Conservation (phyloP, 2,797 vertebrate species). For the Aldrovandia affinis region DNA sequence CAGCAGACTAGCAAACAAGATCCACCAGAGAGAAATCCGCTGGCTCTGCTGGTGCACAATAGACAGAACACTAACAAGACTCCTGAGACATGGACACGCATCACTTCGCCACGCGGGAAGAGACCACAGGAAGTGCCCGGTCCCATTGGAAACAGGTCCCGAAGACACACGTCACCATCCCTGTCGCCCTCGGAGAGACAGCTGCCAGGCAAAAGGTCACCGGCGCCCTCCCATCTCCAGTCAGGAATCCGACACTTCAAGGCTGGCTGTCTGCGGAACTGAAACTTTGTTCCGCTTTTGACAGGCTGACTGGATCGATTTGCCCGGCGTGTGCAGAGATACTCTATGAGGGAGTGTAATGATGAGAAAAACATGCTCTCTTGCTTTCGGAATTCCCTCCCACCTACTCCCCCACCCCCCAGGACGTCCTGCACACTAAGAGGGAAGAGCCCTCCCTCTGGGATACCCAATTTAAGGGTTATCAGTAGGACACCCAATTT, state of each 20-base stretch:
- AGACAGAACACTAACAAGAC: constrained; percentile 24
- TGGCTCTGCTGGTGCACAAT: neutral
- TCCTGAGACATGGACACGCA: neutral
- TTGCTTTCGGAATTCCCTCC: neutral
- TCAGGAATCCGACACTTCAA: neutral
- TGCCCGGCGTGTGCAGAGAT: no score
- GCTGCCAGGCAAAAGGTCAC: neutral
- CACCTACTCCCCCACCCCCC: neutral
- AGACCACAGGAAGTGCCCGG: neutral
- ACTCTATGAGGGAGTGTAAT: neutral
- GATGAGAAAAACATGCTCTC: neutral
- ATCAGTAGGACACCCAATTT: constrained; percentile 11
- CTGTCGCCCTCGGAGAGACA: neutral
- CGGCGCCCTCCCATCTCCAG: neutral
- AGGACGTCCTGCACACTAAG: neutral
- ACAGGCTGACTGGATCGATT: neutral
- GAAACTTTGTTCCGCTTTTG: neutral
- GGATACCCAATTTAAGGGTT: constrained; percentile 23
- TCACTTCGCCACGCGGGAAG: neutral
- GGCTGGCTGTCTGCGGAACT: neutral
- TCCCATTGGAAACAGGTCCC: neutral
- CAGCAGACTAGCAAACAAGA: constrained; percentile 27
- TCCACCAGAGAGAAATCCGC: neutral
- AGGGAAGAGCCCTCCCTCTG: neutral
- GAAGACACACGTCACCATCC: neutral